A percentile compares a stretch with the other conserved stretches of the same genome.
These are phyloP conservation scores for Ephialtes manifestator DNA, from an alignment of 2,888 invertebrate species.

Conservation along the genomic window DNA sequence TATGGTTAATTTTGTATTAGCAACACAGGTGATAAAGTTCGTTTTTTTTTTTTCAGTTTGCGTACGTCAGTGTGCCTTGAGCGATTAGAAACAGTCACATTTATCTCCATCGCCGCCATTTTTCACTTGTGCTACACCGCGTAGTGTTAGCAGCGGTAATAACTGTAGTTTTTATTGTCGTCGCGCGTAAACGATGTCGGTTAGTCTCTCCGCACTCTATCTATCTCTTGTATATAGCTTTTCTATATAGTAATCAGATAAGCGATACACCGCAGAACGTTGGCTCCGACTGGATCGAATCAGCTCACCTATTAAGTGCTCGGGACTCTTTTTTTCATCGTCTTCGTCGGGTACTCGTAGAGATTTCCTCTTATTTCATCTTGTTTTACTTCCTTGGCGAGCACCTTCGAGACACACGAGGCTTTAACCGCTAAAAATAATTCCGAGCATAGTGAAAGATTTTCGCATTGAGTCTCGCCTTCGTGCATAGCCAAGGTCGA, in stretches of 20 bases:
- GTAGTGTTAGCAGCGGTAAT: constrained; percentile 18
- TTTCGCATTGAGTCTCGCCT: neutral
- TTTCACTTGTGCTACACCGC: neutral
- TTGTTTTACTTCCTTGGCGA: neutral
- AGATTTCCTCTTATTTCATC: neutral
- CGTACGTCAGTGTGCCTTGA: neutral
- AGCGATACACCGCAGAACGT: constrained; percentile 18
- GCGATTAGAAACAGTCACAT: neutral
- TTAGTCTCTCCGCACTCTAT: constrained; percentile 4
- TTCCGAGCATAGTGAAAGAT: constrained; percentile 6
- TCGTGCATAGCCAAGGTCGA: constrained; percentile 35
- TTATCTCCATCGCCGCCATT: constrained; percentile 15
- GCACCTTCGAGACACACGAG: neutral
- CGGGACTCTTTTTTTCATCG: constrained; percentile 5
- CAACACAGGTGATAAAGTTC: neutral
- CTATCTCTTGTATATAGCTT: constrained; percentile 6
- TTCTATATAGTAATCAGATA: constrained; percentile 11
- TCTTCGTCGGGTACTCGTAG: neutral
- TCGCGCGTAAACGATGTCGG: constrained; percentile 29
- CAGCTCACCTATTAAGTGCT: neutral
- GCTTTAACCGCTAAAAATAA: constrained; percentile 32
- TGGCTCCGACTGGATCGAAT: constrained; percentile 12
- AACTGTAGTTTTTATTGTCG: constrained; percentile 22
- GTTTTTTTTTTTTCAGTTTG: neutral
- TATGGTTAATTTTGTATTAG: neutral